phyloP scores from a whole-genome alignment of 2,888 invertebrate genomes.

The Marasmarcha lunaedactyla region DNA sequence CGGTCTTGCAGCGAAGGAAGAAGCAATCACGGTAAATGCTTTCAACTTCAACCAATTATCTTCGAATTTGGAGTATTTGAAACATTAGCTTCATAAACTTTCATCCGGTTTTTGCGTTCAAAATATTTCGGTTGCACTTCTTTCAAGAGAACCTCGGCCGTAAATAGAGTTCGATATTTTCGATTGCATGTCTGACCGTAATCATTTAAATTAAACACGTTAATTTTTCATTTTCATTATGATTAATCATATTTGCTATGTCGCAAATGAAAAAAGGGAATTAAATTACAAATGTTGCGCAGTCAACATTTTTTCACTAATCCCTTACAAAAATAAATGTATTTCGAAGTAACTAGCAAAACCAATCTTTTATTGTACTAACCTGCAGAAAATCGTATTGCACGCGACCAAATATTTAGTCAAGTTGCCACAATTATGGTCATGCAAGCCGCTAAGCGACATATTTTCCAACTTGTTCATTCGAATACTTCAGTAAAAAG shows the following conservation, averaged over 20 bases:
- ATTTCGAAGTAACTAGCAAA: not conserved
- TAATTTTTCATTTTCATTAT: too few relatives aligned
- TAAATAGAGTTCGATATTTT: too few relatives aligned
- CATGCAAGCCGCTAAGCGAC: conserved; percentile 36
- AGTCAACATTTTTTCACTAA: not conserved
- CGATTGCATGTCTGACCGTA: too few relatives aligned
- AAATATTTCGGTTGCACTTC: too few relatives aligned
- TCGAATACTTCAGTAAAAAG: conserved; percentile 16
- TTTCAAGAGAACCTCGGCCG: too few relatives aligned
- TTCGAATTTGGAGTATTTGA: not conserved
- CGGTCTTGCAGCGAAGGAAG: not conserved
- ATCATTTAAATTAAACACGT: too few relatives aligned
- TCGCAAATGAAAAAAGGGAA: not conserved
- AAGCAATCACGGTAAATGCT: conserved; percentile 10
- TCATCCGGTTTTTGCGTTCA: not conserved
- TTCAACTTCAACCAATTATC: not conserved
- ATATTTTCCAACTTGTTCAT: conserved; percentile 26
- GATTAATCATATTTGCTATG: too few relatives aligned
- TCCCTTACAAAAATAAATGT: not conserved
- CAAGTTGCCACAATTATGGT: conserved; percentile 32
- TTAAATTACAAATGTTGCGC: too few relatives aligned
- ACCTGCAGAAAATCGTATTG: conserved; percentile 9
- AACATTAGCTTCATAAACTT: not conserved
- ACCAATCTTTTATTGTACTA: not conserved
- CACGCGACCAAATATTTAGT: conserved; percentile 53